Base-by-base conservation (phyloP, 1,140 invertebrate species). In the Drosophila oshimai region DNA sequence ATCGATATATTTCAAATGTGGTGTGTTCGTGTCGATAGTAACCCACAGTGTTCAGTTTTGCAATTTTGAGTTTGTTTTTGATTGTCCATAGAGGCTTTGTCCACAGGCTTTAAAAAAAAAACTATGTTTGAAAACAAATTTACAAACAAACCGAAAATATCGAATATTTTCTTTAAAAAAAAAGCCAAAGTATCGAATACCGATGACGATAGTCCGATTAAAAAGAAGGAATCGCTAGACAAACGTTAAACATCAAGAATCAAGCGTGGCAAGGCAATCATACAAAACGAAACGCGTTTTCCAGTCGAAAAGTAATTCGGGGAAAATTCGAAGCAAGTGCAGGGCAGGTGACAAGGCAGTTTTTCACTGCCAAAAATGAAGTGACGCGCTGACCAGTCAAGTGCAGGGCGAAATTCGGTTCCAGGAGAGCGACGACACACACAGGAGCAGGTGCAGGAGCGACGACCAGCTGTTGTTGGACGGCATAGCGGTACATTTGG, bases 221-320 rank as follows among this genome's bases (percentile, higher is more conserved):
- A n/a, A n/a, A n/a, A n/a, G n/a, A n/a, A n/a, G n/a, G n/a, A n/a
- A n/a, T n/a, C n/a, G n/a, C n/a, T n/a, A n/a, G n/a, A 47, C 37
- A 42, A 45, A 62, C 58, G 24, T 22, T 41, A 46, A 49, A 72
- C 64, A 72, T 41, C 39, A 49, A 72, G 54, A 72, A 75, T 75
- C 73, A 76, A 74, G 62, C 62, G 70, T 76, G 73, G 70, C 72
- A 77, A 77, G 73, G 70, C 72, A 77, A 77, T 75, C 74, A 74
- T 65, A 47, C 41, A 39, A 72, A 65, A 74, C 57, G 36, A 75
- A 76, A 75, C 72, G 72, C 74, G 76, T 77, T 77, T 71, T 71
- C 36, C 33, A 33, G 2, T 6, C n/a, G 3, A 12, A 6, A 22
- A n/a, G 13, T 41, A 12, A 3, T 2, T 24, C 6, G 3, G 10